These are phyloP conservation scores for Catocala fraxini DNA, from an alignment of 2,888 invertebrate species.

Conservation along the genomic window DNA sequence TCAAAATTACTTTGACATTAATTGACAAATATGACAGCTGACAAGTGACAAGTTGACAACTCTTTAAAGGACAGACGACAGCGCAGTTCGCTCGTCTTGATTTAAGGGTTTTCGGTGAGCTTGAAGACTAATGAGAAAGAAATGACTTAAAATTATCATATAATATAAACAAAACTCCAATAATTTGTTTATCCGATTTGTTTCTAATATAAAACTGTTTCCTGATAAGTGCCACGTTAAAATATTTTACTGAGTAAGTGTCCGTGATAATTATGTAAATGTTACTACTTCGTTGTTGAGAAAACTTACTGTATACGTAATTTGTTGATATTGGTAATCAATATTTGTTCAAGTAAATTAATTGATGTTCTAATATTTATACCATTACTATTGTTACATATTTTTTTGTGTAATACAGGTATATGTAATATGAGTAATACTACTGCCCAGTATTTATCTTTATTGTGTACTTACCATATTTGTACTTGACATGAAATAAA, in stretches of 20 bases:
- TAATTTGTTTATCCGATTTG: conserved; percentile 20
- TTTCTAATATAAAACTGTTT: conserved; percentile 27
- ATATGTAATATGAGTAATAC: background rate
- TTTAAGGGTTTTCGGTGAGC: conserved; percentile 39
- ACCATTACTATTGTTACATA: background rate
- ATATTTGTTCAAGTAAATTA: background rate
- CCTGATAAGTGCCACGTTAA: conserved; percentile 46
- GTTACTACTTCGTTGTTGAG: conserved; percentile 17
- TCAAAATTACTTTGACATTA: background rate
- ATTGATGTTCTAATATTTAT: background rate
- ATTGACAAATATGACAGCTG: background rate
- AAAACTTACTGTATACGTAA: background rate
- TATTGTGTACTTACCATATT: background rate
- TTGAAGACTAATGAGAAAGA: conserved; percentile 17
- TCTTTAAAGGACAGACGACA: conserved; percentile 20
- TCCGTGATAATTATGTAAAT: conserved; percentile 45
- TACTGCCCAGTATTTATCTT: background rate
- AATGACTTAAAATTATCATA: conserved; percentile 43
- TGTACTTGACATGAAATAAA: background rate
- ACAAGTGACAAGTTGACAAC: no score
- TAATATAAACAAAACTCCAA: conserved; percentile 24
- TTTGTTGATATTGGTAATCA: background rate
- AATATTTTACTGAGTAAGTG: conserved; percentile 40
- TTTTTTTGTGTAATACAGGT: background rate
- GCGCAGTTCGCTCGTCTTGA: conserved; percentile 26